Evolutionary conservation across 2,888 invertebrate genomes (phyloP), one percentile per base, ranked within the genome.

Genomic region (Spilosoma lubricipeda): DNA sequence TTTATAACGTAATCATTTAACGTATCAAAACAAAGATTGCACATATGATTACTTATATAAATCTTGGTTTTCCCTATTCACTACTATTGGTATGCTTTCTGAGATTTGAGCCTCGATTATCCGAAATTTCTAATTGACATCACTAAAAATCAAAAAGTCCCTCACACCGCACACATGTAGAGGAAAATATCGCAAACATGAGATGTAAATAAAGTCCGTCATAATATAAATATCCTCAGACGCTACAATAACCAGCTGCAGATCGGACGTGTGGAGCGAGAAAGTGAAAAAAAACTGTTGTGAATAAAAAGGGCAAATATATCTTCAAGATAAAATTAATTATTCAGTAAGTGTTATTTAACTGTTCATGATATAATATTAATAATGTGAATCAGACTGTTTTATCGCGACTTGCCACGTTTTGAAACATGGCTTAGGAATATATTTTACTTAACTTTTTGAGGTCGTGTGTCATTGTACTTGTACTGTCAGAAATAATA

Each of bases 231-330:
- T 72, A 56, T 63, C 3, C 75, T 79, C 89, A 89, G 82, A 88
- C 74, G 80, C 75, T 71, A 73, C 73, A 71, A 72, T 75, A 78
- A 73, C 48, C 74, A 75, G 76, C 80, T 69, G 63, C 23, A 73
- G 66, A 77, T 74, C 74, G 80, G 85, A 89, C 89, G 89, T 87
- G 68, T 82, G 67, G 77, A 71, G 79, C 64, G n/a, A 36, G 39
- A 48, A 2, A 71, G 64, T 71, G 59, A 70, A 23, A 64, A 36
- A 27, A 67, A 23, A n/a, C 9, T 20, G 20, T 63, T 30, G 15
- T 64, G 48, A 39, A 59, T 65, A 70, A 48, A 15, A 80, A 70
- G 70, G 64, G 13, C 23, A 33, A 33, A 65, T n/a, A 75, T 52
- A 39, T 11, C 39, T 30, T 30, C 52, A 42, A 23, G 71, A 52